Percentiles rank a stretch among this genome's conserved stretches.
Evolutionary conservation across 2,113 vertebrate species (phyloP).

Genomic region (Trogon melanurus): DNA sequence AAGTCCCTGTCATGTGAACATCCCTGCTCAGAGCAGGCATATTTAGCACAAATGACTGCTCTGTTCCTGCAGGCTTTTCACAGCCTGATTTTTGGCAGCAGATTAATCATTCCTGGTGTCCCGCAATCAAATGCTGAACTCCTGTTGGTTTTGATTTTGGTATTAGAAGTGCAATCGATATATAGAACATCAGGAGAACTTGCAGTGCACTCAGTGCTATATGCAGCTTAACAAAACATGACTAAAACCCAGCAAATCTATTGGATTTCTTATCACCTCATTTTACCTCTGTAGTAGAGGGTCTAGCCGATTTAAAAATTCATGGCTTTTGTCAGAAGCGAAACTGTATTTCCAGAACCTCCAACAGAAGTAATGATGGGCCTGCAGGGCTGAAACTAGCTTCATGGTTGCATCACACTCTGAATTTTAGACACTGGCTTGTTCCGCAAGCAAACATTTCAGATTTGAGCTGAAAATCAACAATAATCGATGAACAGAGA

Average conservation of each 20-base stretch:
- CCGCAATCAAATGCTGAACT: neutral
- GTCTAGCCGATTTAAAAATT: neutral
- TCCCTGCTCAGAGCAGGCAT: neutral
- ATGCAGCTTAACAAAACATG: neutral
- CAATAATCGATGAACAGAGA: neutral
- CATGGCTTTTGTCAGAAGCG: neutral
- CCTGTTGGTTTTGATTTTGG: neutral
- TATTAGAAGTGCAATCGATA: neutral
- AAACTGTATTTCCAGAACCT: neutral
- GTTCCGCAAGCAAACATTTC: neutral
- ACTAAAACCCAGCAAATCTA: neutral
- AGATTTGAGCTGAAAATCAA: conserved; percentile 1
- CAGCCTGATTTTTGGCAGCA: neutral
- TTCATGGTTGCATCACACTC: neutral
- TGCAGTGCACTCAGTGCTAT: neutral
- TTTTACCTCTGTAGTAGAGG: neutral
- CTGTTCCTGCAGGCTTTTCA: neutral
- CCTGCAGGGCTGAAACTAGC: neutral
- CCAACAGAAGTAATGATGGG: neutral
- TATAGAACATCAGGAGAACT: neutral
- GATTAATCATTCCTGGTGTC: neutral
- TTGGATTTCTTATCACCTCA: neutral
- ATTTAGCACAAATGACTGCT: neutral
- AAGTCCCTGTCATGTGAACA: neutral
- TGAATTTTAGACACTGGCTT: neutral